These are phyloP conservation scores for Schizaphis graminum DNA, from an alignment of 2,888 invertebrate genomes.

Conservation along the genomic window DNA sequence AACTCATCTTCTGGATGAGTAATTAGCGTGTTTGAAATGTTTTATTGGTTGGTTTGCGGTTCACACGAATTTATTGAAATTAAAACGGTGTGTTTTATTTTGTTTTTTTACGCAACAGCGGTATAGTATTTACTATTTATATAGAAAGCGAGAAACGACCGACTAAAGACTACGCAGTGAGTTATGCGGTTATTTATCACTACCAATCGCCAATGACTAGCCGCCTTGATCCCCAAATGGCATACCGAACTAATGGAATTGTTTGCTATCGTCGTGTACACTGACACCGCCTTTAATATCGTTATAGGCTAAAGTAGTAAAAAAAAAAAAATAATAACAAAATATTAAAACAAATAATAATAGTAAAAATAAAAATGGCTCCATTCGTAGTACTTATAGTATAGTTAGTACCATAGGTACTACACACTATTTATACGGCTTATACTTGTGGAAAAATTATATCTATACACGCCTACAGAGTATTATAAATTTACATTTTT, in stretches of 20 bases:
- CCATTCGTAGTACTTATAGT: neutral
- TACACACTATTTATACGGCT: neutral
- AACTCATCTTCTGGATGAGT: neutral
- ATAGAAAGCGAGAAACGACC: neutral
- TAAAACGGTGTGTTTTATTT: neutral
- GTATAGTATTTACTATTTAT: neutral
- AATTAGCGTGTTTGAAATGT: neutral
- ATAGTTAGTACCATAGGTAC: neutral
- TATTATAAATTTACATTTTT: neutral
- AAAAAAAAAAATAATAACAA: neutral
- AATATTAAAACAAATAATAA: neutral
- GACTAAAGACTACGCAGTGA: neutral
- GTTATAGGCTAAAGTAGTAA: neutral
- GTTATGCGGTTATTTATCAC: slow-evolving; percentile 20
- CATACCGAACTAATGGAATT: slow-evolving; percentile 37
- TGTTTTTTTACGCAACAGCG: neutral
- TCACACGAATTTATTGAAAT: neutral
- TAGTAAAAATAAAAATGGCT: neutral
- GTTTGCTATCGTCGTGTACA: neutral
- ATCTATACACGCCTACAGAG: neutral
- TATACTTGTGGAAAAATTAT: neutral
- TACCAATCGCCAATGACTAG: slow-evolving; percentile 16
- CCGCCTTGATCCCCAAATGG: slow-evolving; percentile 11
- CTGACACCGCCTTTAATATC: neutral
- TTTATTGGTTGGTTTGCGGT: neutral